Base-by-base conservation (phyloP, 2,888 invertebrate genomes). In the Lysandra coridon region DNA sequence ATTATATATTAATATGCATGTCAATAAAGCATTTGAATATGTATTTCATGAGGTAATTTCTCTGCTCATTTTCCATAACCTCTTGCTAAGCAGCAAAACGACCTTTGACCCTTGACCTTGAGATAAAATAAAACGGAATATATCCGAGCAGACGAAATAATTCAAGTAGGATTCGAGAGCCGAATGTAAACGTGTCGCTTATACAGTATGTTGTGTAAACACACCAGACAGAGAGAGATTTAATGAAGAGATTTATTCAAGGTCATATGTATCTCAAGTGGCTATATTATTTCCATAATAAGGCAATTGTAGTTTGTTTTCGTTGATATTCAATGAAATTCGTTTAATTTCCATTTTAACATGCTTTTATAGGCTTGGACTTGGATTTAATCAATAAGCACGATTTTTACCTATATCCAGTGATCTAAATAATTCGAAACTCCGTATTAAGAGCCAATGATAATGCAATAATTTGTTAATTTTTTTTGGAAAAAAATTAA, bases 131-230 rank as follows among this genome's bases (percentile, higher is more conserved):
- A 69, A 69, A 69, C 17, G 69, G 5, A 69, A 69, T 69, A 37
- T 69, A 37, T 12, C 64, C 33, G 33, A 69, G 69, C 14, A 69
- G 37, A 69, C 69, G 33, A 69, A 69, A 64, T 69, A 37, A 69
- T 69, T 69, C 37, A 69, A 69, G 69, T 49, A 33, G 69, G 69
- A 69, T 17, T 69, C 69, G 69, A 30, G 64, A 12, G 69, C 69
- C 14, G 33, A 69, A 69, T 37, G 10, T 69, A 37, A 69, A 69
- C 33, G 69, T 33, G 33, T 69, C 33, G 14, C 30, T 69, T 69
- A 69, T 4, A 69, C 69, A 37, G 4, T 69, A 37, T 37, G 33
- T 37, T 37, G 69, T 17, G 69, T 69, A 69, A 30, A 69, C 17
- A 17, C 69, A 64, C 30, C 62, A 62, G 23, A 62, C n/a, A 62